A percentile compares a stretch with the other conserved stretches of the same genome.
Conservation (phyloP, 2,113 vertebrate species). For the Gobiocypris rarus region DNA sequence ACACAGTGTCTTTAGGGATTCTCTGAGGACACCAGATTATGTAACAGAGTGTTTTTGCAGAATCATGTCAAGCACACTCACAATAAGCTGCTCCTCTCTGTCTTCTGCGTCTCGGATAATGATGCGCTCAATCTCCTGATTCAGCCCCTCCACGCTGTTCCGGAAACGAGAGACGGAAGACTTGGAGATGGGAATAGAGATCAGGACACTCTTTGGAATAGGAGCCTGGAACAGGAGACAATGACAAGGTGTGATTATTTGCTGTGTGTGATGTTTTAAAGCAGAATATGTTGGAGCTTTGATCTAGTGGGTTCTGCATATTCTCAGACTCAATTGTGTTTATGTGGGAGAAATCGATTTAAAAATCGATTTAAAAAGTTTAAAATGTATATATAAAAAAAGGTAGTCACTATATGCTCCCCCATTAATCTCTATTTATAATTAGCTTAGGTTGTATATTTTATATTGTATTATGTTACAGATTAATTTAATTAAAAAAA, state of each 20-base stretch:
- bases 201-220: slow-evolving; percentile 82
- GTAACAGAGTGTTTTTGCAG: neutral
- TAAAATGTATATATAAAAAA: neutral
- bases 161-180: slow-evolving; percentile 84
- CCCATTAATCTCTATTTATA: neutral
- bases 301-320: neutral
- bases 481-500: no score
- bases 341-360: no score
- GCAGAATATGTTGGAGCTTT: neutral
- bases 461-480: neutral
- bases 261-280: neutral
- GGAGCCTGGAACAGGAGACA: slow-evolving; percentile 74
- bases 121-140: slow-evolving; percentile 88
- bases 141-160: slow-evolving; percentile 88
- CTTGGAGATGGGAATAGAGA: slow-evolving; percentile 85
- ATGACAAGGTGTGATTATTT: slow-evolving; percentile 13
- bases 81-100: slow-evolving; percentile 84
- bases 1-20: neutral
- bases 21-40: neutral
- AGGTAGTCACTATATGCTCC: neutral
- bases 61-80: slow-evolving; percentile 66
- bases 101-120: slow-evolving; percentile 86
- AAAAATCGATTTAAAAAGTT: no score
- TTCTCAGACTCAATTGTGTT: no score
- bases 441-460: neutral